Conservation (phyloP, 2,113 vertebrate species). For the Ranitomeya variabilis region DNA sequence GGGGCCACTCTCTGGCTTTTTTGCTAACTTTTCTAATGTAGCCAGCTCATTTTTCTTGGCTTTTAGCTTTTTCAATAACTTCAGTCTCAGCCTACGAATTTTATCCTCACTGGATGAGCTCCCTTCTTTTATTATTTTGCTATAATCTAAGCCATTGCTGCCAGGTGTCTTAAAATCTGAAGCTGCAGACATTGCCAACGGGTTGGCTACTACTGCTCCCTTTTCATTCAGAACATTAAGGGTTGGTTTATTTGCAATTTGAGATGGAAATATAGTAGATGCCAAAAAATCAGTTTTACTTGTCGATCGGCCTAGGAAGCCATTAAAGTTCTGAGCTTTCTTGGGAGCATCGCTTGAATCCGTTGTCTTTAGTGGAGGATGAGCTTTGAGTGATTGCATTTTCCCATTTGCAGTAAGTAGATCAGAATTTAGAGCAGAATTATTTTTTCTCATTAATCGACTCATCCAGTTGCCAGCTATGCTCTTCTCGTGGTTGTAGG, state of each 20-base stretch:
- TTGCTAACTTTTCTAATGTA: conserved; percentile 74
- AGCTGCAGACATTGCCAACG: not conserved
- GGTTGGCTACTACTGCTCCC: not conserved
- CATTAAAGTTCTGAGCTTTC: conserved; percentile 81
- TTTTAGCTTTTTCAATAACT: conserved; percentile 88
- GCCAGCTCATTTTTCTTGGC: conserved; percentile 90
- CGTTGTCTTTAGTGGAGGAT: conserved; percentile 44
- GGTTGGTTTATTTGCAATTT: not conserved
- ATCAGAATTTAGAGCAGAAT: conserved; percentile 67
- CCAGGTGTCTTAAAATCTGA: not conserved
- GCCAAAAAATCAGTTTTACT: conserved; percentile 28
- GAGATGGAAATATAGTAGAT: not conserved
- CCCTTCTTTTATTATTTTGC: conserved; percentile 40
- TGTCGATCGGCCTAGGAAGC: conserved; percentile 72
- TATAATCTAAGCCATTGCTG: conserved; percentile 13
- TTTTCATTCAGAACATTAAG: conserved; percentile 38
- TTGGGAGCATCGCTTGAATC: conserved; percentile 72
- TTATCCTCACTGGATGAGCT: conserved; percentile 61
- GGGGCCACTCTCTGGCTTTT: conserved; percentile 53
- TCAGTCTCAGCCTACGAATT: conserved; percentile 81
- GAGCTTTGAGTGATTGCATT: conserved; percentile 59
- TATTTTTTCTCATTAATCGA: conserved; percentile 71
- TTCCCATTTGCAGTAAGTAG: conserved; percentile 62
- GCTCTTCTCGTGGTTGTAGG: conserved; percentile 64
- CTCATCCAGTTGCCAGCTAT: conserved; percentile 75